Base-by-base conservation (phyloP, 2,888 invertebrate species). In the Lycaena phlaeas region DNA sequence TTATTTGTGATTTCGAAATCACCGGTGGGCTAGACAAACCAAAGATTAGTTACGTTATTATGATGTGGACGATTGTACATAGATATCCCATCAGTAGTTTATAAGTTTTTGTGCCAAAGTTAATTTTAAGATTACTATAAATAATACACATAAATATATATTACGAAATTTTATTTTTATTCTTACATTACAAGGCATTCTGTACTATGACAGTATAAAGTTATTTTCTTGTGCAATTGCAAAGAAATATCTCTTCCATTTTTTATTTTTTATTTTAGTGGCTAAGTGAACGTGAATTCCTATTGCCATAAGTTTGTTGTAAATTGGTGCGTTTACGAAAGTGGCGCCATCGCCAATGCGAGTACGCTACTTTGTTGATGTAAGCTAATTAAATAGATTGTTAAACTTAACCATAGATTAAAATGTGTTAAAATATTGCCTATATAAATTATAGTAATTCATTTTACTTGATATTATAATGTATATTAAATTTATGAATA, bases 401-500 rank as follows among this genome's bases (percentile, higher is more conserved):
- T 84, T 84, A 84, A 75, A 81, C 69, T 70, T 79, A 81, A 79
- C 68, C 70, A 84, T 84, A 84, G 81, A 82, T 79, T 84, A 82
- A 82, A 65, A 77, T 74, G 79, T 81, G 82, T 84, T 84, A 82
- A 79, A 81, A 82, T 81, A 84, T 84, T 82, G 82, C 81, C 78
- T 79, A 82, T 78, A 81, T 76, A 79, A 84, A 82, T 78, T 82
- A 84, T 81, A 82, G 75, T 78, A 81, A 81, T 79, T 81, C 76
- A 82, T 78, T 81, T 82, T 81, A 81, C 77, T 84, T 79, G 74
- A 82, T 78, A 82, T 82, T 82, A 82, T 79, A 77, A 82, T 84
- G 84, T 84, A 84, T 82, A 84, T 84, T 82, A 75, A 84, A 84
- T 82, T 82, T 84, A 84, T 84, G 82, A 82, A 84, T 74, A 84